Evolutionary conservation across 2,113 vertebrate genomes (phyloP).

Genomic region (Meles meles): DNA sequence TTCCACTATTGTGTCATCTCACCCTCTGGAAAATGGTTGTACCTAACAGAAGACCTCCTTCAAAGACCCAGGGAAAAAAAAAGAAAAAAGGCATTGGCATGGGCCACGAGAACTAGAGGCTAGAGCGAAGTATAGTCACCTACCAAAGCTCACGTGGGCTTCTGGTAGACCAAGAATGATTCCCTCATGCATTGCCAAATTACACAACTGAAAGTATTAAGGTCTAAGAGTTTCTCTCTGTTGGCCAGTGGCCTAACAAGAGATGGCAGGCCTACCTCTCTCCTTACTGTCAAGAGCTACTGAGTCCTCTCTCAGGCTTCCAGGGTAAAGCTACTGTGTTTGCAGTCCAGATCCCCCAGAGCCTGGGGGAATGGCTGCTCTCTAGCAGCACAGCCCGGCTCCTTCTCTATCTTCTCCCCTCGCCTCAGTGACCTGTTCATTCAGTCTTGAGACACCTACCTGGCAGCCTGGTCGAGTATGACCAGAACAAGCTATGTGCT

Average conservation of each 20-base stretch:
- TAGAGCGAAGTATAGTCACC: not conserved
- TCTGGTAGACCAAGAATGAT: constrained; percentile 7
- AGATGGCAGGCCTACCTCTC: constrained; percentile 32
- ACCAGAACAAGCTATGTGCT: not conserved
- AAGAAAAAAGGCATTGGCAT: not conserved
- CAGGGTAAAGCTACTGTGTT: constrained; percentile 45
- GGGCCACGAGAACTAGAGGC: not conserved
- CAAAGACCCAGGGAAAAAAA: not conserved
- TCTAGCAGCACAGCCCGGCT: not conserved
- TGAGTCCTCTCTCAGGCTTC: constrained; percentile 49
- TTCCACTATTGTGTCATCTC: constrained; percentile 70
- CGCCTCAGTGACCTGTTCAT: not conserved
- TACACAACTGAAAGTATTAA: constrained; percentile 23
- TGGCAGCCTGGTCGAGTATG: not conserved
- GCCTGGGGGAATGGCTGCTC: not conserved
- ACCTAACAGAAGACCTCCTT: constrained; percentile 64
- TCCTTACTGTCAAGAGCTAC: constrained; percentile 36
- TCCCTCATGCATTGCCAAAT: not conserved
- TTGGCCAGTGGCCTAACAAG: constrained; percentile 26
- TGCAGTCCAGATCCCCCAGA: not conserved
- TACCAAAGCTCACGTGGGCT: not conserved
- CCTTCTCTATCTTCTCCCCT: not conserved
- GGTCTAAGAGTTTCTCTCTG: constrained; percentile 13
- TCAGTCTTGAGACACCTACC: not conserved
- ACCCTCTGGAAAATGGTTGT: constrained; percentile 66